Base-by-base conservation (phyloP, 2,113 vertebrate species). In the Polypterus senegalus region DNA sequence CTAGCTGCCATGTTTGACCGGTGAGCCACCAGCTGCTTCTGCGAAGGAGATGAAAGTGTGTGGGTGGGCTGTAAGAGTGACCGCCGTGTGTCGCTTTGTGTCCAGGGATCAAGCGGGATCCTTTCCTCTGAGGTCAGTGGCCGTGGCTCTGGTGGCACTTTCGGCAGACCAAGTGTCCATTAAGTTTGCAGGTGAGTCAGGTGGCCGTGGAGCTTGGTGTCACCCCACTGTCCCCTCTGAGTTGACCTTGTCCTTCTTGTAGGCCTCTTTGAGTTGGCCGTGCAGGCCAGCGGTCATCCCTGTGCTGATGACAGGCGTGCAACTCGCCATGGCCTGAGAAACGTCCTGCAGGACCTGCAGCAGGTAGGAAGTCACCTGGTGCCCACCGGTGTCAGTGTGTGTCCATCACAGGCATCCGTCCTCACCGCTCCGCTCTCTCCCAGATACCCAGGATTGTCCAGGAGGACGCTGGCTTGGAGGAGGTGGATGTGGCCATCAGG, bases 381-480 rank as follows among this genome's bases (percentile, higher is more conserved):
- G 27, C 27, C 27, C 27, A 27, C 27, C 27, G 2, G 27, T 27
- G 27, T 27, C 27, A 1, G 27, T 27, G 27, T 27, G 27, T 27
- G 27, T 27, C 27, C 27, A 27, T 2, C 27, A 27, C 3, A 27
- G 49, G 9, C 6, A 5, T 59, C 52, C 73, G 61, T 69, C 51
- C 63, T 74, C 52, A 8, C 27, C 27, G 27, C 27, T 27, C 27
- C 27, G 27, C 27, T 46, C 65, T 74, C 4, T 71, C 73, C 48
- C 63, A 92, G 92, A 78, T 97, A 54, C 89, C 87, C 49, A 66
- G 59, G 0, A 65, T 76, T 0, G 87, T 93, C 43, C 86, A 88
- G 65, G 89, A 91, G 70, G 75, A 77, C 48, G 73, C 43, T 0
- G 47, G 75, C 9, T 77, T 74, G 3, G 78, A 82, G 6, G 69